phyloP scores from a whole-genome alignment of 2,113 vertebrate genomes.

The Lophura nycthemera region DNA sequence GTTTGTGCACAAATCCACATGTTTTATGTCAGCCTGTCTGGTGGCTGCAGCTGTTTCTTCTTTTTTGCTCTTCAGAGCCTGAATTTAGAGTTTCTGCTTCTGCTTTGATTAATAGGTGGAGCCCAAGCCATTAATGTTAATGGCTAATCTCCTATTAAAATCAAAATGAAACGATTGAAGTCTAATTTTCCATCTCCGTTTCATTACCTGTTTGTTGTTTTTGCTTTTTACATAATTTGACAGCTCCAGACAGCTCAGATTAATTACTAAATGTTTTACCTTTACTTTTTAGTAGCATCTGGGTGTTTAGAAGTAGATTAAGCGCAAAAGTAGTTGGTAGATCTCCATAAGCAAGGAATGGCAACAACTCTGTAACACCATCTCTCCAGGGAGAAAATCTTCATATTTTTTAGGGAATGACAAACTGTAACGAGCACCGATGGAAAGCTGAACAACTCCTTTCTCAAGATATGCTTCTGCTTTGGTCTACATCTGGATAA shows the following conservation, averaged over 20 bases:
- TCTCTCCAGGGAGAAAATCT: not conserved
- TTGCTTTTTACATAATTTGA: not conserved
- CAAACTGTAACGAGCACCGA: not conserved
- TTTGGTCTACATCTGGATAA: not conserved
- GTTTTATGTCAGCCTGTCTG: not conserved
- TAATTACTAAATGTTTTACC: not conserved
- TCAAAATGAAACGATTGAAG: not conserved
- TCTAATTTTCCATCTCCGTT: rapidly evolving
- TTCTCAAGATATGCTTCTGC: not conserved
- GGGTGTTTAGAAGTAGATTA: not conserved
- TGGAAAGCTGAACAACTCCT: not conserved
- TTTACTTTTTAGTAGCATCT: not conserved
- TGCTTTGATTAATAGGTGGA: not conserved
- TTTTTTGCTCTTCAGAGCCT: not conserved
- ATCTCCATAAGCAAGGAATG: not conserved
- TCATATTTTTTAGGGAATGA: not conserved
- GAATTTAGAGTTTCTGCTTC: not conserved
- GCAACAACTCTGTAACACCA: not conserved
- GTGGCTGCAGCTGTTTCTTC: not conserved
- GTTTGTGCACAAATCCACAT: not conserved
- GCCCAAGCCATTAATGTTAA: not conserved
- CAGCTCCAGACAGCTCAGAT: not conserved
- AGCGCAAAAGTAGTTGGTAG: not conserved
- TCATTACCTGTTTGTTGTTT: not conserved
- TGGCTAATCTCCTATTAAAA: not conserved